Percentiles rank a stretch among this genome's conserved stretches.
These are phyloP conservation scores for Corythornis vintsioides DNA, from an alignment of 2,113 vertebrate genomes.

Conservation along the genomic window DNA sequence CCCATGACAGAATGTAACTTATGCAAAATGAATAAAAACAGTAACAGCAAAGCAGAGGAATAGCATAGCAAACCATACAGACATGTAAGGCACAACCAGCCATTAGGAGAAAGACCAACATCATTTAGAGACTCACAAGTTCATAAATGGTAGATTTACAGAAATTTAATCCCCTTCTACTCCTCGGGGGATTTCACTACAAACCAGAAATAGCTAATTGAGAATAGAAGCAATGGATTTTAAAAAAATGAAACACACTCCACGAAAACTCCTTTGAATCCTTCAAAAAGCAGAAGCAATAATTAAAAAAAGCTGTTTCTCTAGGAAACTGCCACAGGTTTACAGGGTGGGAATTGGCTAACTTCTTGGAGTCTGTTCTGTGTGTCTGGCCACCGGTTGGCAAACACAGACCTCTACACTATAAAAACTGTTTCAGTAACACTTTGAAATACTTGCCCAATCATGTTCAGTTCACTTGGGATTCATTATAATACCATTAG, in stretches of 20 bases:
- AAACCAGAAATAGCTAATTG: constrained; percentile 71
- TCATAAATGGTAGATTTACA: constrained; percentile 75
- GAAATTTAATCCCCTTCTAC: constrained; percentile 67
- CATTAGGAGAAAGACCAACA: constrained; percentile 67
- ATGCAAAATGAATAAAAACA: constrained; percentile 57
- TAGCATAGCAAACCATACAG: constrained; percentile 57
- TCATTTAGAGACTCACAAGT: constrained; percentile 71
- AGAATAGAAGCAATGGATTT: constrained; percentile 29
- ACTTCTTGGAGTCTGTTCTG: constrained; percentile 61
- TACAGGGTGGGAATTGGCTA: constrained; percentile 61
- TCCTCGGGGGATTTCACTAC: constrained; percentile 68
- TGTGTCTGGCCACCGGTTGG: constrained; percentile 71
- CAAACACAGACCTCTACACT: constrained; percentile 71
- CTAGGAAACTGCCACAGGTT: constrained; percentile 64
- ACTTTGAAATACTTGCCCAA: constrained; percentile 81
- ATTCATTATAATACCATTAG: constrained; percentile 83
- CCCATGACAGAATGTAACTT: constrained; percentile 59
- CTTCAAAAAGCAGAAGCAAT: constrained; percentile 66
- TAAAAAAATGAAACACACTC: constrained; percentile 52
- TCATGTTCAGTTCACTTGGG: constrained; percentile 77
- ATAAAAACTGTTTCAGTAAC: constrained; percentile 78
- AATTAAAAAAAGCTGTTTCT: constrained; percentile 72
- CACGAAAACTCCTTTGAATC: constrained; percentile 61
- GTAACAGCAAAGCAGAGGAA: constrained; percentile 55
- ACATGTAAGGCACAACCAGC: constrained; percentile 42